Evolutionary conservation across 2,113 vertebrate genomes (phyloP).

Genomic region (Trematomus loennbergii): DNA sequence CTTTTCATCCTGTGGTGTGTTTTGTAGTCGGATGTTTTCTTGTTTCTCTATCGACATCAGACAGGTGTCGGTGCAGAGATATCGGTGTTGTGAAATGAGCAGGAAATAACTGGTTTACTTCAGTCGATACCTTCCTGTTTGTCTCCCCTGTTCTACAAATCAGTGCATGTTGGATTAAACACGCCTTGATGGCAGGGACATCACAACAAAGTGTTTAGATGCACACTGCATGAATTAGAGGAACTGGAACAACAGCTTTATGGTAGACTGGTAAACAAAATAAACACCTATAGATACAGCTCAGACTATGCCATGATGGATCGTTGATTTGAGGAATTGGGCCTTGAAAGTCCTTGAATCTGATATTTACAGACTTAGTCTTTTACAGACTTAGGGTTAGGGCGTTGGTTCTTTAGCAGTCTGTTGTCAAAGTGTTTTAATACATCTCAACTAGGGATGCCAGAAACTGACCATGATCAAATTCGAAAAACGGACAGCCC

Average conservation of each 20-base stretch:
- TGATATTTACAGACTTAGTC: too few relatives aligned
- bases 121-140: background rate
- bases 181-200: background rate
- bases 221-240: background rate
- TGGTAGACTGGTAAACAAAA: too few relatives aligned
- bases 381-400: too few relatives aligned
- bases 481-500: too few relatives aligned
- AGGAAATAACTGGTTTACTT: background rate
- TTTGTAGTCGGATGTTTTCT: constrained; percentile 1
- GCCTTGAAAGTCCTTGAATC: too few relatives aligned
- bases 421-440: too few relatives aligned
- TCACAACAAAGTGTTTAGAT: background rate
- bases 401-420: too few relatives aligned
- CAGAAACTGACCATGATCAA: too few relatives aligned
- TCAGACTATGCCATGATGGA: too few relatives aligned
- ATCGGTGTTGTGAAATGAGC: background rate
- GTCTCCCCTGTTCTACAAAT: background rate
- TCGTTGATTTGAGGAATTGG: too few relatives aligned
- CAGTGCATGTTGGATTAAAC: background rate
- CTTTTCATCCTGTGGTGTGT: background rate
- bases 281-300: too few relatives aligned
- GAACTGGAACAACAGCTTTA: background rate
- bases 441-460: too few relatives aligned
- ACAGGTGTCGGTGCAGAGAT: constrained; percentile 12
- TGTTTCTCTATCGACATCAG: background rate